phyloP scores from a whole-genome alignment of 2,888 invertebrate species.

The Geotrupes spiniger region DNA sequence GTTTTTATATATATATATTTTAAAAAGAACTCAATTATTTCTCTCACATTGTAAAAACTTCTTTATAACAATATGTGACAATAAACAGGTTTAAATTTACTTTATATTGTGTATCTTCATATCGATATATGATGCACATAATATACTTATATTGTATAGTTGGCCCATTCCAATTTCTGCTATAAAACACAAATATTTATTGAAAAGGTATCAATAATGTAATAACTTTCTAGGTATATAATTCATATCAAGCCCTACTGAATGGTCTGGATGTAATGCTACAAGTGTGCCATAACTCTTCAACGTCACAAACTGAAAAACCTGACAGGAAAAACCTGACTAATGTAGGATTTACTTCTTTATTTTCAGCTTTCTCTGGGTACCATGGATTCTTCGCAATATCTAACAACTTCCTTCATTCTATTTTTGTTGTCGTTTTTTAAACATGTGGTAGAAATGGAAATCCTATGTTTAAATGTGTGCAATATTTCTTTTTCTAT shows the following conservation, averaged over 20 bases:
- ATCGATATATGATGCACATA: too few species aligned
- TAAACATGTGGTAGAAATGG: conserved; percentile 14
- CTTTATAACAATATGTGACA: too few species aligned
- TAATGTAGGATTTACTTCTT: conserved; percentile 40
- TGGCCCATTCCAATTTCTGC: too few species aligned
- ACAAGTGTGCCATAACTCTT: conserved; percentile 61
- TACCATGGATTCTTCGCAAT: conserved; percentile 23
- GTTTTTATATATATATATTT: too few species aligned
- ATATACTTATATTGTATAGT: too few species aligned
- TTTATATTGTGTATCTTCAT: too few species aligned
- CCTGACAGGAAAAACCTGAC: conserved; percentile 38
- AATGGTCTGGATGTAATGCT: conserved; percentile 66
- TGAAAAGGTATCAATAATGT: too few species aligned
- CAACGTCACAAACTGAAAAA: conserved; percentile 34
- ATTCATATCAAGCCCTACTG: conserved; percentile 63
- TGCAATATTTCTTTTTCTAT: conserved; percentile 13
- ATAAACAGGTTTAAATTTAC: too few species aligned
- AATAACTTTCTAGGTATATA: conserved; percentile 57
- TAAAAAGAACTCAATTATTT: too few species aligned
- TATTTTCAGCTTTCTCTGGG: conserved; percentile 26
- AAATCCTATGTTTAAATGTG: conserved; percentile 15
- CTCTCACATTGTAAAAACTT: too few species aligned
- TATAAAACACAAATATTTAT: too few species aligned
- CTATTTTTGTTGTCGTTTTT: conserved; percentile 10
- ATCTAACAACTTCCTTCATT: conserved; percentile 14